Conservation (phyloP, 2,888 invertebrate genomes). For the Drosophila paramelanica region DNA sequence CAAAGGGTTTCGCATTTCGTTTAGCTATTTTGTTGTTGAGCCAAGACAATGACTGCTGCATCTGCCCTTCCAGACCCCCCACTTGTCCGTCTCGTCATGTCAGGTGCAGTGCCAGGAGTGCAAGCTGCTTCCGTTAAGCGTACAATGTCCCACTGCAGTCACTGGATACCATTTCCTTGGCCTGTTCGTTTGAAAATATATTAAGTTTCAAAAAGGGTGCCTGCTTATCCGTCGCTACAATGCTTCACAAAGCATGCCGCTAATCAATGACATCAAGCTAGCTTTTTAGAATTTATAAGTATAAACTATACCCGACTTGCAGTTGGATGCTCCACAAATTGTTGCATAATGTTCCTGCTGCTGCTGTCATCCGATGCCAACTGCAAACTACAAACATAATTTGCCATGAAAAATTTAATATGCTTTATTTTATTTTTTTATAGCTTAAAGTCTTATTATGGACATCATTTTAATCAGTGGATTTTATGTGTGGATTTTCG, state of each 20-base stretch:
- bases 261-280: slow-evolving; percentile 50
- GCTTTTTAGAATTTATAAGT: slow-evolving; percentile 39
- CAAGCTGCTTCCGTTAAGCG: slow-evolving; percentile 55
- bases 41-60: slow-evolving; percentile 44
- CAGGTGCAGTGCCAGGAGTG: slow-evolving; percentile 51
- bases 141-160: slow-evolving; percentile 13
- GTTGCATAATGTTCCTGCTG: slow-evolving; percentile 6
- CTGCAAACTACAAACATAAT: background rate
- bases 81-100: slow-evolving; percentile 40
- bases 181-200: slow-evolving; percentile 62
- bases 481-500: too few species aligned
- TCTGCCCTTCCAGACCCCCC: slow-evolving; percentile 4
- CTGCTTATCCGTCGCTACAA: slow-evolving; percentile 39
- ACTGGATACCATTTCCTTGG: slow-evolving; percentile 50
- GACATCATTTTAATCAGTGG: too few species aligned
- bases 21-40: slow-evolving; percentile 48
- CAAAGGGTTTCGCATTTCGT: slow-evolving; percentile 64
- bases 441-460: too few species aligned
- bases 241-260: slow-evolving; percentile 67
- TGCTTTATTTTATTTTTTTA: too few species aligned
- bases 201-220: slow-evolving; percentile 63
- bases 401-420: background rate
- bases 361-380: too few species aligned
- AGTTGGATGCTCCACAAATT: slow-evolving; percentile 1
- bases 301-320: background rate